These are phyloP conservation scores for Drosophila flavopinicola DNA, from an alignment of 2,888 invertebrate species.

Conservation along the genomic window DNA sequence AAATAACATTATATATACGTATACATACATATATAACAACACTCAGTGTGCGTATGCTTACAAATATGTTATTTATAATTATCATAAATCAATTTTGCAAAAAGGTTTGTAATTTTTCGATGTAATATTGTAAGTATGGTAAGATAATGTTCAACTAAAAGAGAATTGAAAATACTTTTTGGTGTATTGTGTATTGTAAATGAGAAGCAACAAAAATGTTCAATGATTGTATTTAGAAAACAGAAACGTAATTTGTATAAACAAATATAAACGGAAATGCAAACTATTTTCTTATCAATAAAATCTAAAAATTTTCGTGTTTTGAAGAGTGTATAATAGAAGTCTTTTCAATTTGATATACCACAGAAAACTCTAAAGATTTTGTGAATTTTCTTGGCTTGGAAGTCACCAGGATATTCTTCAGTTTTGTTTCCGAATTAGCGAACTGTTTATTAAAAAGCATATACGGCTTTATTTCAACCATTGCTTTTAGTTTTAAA, in stretches of 20 bases:
- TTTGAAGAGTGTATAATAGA: constrained; percentile 12
- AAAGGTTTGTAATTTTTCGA: constrained; percentile 67
- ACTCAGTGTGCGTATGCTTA: constrained; percentile 28
- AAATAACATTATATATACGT: constrained; percentile 16
- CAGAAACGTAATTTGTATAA: constrained; percentile 41
- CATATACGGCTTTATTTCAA: no score
- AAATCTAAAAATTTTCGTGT: constrained; percentile 21
- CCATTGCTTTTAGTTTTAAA: no score
- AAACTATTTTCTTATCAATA: constrained; percentile 65
- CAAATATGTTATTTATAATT: constrained; percentile 34
- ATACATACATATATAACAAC: constrained; percentile 5
- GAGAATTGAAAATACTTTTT: constrained; percentile 58
- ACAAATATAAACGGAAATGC: constrained; percentile 46
- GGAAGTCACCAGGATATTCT: no score
- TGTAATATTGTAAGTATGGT: constrained; percentile 60
- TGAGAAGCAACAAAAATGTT: constrained; percentile 48
- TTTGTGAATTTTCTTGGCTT: no score
- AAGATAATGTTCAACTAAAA: constrained; percentile 57
- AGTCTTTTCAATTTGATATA: background rate
- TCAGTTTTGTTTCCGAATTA: no score
- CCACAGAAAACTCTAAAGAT: background rate
- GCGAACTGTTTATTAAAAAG: no score
- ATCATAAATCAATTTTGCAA: constrained; percentile 63
- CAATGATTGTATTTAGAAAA: constrained; percentile 49
- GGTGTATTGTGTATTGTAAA: constrained; percentile 34